A percentile compares a stretch with the other conserved stretches of the same genome.
phyloP scores from a whole-genome alignment of 2,113 vertebrate species.

The Plectropomus leopardus region DNA sequence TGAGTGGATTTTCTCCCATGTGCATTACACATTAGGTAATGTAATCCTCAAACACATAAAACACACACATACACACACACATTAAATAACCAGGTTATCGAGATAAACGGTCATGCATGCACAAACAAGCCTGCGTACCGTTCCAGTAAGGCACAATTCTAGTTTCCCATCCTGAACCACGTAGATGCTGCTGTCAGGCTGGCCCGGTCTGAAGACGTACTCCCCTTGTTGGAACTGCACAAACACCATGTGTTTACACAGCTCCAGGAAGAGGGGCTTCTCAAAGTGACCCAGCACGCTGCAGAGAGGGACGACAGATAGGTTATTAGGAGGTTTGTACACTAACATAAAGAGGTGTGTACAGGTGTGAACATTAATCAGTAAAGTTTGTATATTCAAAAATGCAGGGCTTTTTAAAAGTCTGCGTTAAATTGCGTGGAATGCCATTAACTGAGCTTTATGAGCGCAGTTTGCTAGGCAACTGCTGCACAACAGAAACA shows the following conservation, averaged over 20 bases:
- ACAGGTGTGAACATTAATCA: not conserved
- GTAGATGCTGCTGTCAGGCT: slow-evolving; percentile 95
- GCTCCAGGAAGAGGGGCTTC: slow-evolving; percentile 94
- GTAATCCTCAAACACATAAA: not conserved
- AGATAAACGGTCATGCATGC: not conserved
- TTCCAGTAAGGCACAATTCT: slow-evolving; percentile 92
- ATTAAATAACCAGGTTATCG: not conserved
- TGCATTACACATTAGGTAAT: not conserved
- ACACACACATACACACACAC: too few relatives aligned
- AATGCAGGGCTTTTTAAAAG: not conserved
- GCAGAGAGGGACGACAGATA: slow-evolving; percentile 1
- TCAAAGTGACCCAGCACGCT: slow-evolving; percentile 98
- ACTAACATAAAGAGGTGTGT: not conserved
- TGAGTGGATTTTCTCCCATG: not conserved
- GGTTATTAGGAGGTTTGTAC: not conserved
- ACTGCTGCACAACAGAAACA: not conserved
- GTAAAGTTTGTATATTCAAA: not conserved
- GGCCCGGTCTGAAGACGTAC: slow-evolving; percentile 92
- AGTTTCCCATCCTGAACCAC: slow-evolving; percentile 96
- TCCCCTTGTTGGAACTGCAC: slow-evolving; percentile 92
- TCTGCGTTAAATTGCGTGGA: not conserved
- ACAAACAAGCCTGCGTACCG: slow-evolving; percentile 74
- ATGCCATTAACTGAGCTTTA: slow-evolving; percentile 3
- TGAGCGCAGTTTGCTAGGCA: not conserved
- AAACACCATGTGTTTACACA: slow-evolving; percentile 97